These are phyloP conservation scores for Oophaga pumilio DNA, from an alignment of 2,113 vertebrate species.

Conservation along the genomic window DNA sequence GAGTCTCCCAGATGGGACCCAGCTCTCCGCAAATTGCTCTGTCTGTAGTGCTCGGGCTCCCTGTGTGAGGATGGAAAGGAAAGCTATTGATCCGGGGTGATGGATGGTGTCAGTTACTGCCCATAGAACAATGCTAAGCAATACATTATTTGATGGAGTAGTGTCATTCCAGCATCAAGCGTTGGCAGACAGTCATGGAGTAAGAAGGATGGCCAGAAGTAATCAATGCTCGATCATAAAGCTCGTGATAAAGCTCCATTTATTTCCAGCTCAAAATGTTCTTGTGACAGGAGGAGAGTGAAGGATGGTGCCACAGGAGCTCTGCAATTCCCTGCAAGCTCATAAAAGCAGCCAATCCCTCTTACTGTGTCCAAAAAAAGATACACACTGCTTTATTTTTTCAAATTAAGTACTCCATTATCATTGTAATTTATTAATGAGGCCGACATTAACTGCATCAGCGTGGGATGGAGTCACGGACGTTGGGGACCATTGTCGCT, in stretches of 20 bases:
- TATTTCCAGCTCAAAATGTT: conserved; percentile 58
- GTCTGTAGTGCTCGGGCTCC: conserved; percentile 51
- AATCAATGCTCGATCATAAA: conserved; percentile 59
- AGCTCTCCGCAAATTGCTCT: conserved; percentile 50
- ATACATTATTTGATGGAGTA: conserved; percentile 59
- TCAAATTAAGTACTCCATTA: conserved; percentile 57
- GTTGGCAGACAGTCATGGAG: conserved; percentile 58
- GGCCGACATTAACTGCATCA: conserved; percentile 42
- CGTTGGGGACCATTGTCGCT: conserved; percentile 30
- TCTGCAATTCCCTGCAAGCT: conserved; percentile 54
- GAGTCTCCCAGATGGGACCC: conserved; percentile 49
- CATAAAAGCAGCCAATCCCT: conserved; percentile 49
- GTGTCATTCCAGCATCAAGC: conserved; percentile 57
- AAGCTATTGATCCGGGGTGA: conserved; percentile 57
- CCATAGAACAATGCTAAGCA: conserved; percentile 59
- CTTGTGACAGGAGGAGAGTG: conserved; percentile 54
- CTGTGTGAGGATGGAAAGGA: conserved; percentile 55
- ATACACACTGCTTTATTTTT: conserved; percentile 52
- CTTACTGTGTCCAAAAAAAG: conserved; percentile 40
- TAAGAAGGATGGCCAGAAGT: conserved; percentile 57
- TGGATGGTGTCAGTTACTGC: conserved; percentile 59
- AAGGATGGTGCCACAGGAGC: conserved; percentile 56
- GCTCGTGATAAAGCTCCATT: conserved; percentile 57
- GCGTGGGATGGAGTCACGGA: conserved; percentile 28
- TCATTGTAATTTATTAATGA: conserved; percentile 57